Evolutionary conservation across 2,888 invertebrate genomes (phyloP).

Genomic region (Chrysodeixis includens): DNA sequence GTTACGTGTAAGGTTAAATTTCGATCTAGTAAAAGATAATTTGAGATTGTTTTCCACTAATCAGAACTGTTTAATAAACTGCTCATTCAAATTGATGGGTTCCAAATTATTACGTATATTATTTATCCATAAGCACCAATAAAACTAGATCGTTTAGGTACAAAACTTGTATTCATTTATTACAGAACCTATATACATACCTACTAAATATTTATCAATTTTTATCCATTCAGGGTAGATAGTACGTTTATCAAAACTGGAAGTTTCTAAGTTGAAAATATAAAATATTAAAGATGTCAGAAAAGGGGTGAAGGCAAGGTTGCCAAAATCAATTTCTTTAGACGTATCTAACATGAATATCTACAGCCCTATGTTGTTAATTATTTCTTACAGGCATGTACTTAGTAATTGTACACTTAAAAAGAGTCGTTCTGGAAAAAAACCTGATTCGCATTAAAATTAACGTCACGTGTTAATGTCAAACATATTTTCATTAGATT

Average conservation of each 20-base stretch:
- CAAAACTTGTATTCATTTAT: background rate
- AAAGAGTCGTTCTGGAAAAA: background rate
- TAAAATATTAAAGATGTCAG: too few species aligned
- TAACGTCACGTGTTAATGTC: background rate
- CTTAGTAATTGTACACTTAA: background rate
- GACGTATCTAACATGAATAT: too few species aligned
- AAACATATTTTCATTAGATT: background rate
- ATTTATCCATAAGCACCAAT: background rate
- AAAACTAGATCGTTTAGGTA: slow-evolving; percentile 11
- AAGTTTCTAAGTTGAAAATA: background rate
- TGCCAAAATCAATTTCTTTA: too few species aligned
- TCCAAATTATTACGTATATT: slow-evolving; percentile 3
- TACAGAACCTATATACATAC: background rate
- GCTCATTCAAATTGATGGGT: slow-evolving; percentile 2
- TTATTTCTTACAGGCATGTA: background rate
- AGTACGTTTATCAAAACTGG: too few species aligned
- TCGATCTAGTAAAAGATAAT: background rate
- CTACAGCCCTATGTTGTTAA: too few species aligned
- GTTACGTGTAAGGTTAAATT: slow-evolving; percentile 1
- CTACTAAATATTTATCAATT: too few species aligned
- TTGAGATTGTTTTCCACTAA: slow-evolving; percentile 7
- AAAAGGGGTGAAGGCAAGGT: too few species aligned
- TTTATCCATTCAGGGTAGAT: too few species aligned
- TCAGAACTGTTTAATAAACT: slow-evolving; percentile 7
- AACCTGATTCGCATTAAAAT: background rate